phyloP scores from a whole-genome alignment of 2,113 vertebrate genomes.

The Platichthys stellatus region DNA sequence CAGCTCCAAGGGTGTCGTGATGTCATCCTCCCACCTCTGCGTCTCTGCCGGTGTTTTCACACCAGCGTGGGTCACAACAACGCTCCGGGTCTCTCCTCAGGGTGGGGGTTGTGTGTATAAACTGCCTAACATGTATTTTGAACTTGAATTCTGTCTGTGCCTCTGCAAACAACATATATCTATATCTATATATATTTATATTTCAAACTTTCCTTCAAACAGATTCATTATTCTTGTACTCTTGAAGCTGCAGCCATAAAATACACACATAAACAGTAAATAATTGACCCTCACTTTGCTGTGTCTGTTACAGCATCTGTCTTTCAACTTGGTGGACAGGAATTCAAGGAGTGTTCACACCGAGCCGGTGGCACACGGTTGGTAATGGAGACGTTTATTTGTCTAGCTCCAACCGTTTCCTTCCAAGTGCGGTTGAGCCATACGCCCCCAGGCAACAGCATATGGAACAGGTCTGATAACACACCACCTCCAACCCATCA shows the following conservation, averaged over 20 bases:
- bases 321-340: constrained; percentile 1
- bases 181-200: too few species aligned
- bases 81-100: constrained; percentile 53
- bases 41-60: constrained; percentile 74
- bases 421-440: not conserved
- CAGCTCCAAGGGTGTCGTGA: constrained; percentile 76
- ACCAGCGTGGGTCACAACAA: constrained; percentile 62
- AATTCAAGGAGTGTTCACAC: constrained; percentile 39
- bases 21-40: constrained; percentile 82
- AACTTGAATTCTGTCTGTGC: constrained; percentile 48
- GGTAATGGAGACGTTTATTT: constrained; percentile 32
- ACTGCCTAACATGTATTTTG: constrained; percentile 46
- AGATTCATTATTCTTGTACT: not conserved
- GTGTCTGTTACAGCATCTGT: constrained; percentile 33
- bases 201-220: too few species aligned
- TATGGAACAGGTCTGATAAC: not conserved
- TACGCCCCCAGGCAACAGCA: constrained; percentile 1
- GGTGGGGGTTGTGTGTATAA: constrained; percentile 34
- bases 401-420: constrained; percentile 21
- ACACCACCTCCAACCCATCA: not conserved
- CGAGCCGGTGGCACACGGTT: constrained; percentile 6
- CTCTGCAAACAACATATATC: constrained; percentile 31
- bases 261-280: constrained; percentile 30
- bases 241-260: too few species aligned
- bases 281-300: constrained; percentile 3